Base-by-base conservation (phyloP, 1,140 invertebrate species). In the Nasonia giraulti region DNA sequence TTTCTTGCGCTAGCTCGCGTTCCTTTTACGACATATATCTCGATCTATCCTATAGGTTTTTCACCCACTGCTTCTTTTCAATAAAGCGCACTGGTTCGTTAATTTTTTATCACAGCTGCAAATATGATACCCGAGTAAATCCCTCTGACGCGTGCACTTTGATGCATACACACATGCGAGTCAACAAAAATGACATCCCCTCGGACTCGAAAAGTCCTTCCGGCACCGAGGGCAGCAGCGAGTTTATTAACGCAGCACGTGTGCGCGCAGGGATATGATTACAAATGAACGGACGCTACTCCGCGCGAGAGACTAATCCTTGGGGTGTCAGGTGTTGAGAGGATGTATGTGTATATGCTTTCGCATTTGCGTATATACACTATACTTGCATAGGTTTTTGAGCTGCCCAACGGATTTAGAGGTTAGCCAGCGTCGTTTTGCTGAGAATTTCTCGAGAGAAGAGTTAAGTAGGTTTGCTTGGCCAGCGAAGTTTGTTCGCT, bases 301-400 rank as follows among this genome's bases (percentile, higher is more conserved):
- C 11, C 14, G 23, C 17, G 31, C 17, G 31, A 27, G 23, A 37
- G 44, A 23, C n/a, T 44, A 27, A 77, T 77, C 75, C 44, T 62
- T 7, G 50, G 31, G n/a, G 40, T 50, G 75, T 50, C n/a, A 77
- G n/a, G 75, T 31, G n/a, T 31, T 78, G 47, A 78, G 33, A 62
- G 31, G 27, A 7, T 40, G 20, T 55, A 14, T 40, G 23, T 75
- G 20, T 75, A 44, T 75, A 33, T n/a, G 40, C 73, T 40, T 75
- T 75, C n/a, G n/a, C 40, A 75, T n/a, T 75, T 44, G 20, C 37
- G 17, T 44, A 33, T 75, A 75, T 44, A n/a, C 33, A 37, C 33
- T 75, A 44, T n/a, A n/a, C 17, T 20, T 62, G 17, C n/a, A n/a
- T 1, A 2, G 20, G 55, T 5, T 62, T 62, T n/a, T 62, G 55